A percentile compares a stretch with the other conserved stretches of the same genome.
Evolutionary conservation across 2,113 vertebrate genomes (phyloP).

Genomic region (Aviceda subcristata): DNA sequence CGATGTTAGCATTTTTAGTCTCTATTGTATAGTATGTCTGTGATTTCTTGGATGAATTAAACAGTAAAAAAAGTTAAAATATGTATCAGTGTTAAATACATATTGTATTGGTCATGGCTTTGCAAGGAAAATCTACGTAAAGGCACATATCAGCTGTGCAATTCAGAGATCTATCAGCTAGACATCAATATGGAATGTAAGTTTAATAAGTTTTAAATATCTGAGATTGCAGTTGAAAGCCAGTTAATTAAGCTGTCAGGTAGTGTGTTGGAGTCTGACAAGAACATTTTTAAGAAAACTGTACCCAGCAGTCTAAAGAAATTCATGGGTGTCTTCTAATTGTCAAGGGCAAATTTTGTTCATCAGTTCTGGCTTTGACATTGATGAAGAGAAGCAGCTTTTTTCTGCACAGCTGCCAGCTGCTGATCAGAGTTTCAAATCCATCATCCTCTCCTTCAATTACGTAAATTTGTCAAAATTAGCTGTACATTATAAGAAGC

Average conservation of each 20-base stretch:
- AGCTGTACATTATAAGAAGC: slow-evolving; percentile 86
- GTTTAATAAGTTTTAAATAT: slow-evolving; percentile 87
- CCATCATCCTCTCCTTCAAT: slow-evolving; percentile 88
- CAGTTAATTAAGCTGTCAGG: slow-evolving; percentile 88
- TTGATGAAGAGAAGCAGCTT: slow-evolving; percentile 86
- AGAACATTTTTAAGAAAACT: slow-evolving; percentile 85
- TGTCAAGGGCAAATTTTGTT: slow-evolving; percentile 86
- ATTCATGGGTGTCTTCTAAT: slow-evolving; percentile 88
- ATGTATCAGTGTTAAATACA: slow-evolving; percentile 57
- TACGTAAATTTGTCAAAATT: slow-evolving; percentile 88
- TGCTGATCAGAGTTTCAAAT: slow-evolving; percentile 85
- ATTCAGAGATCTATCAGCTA: slow-evolving; percentile 75
- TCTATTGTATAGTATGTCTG: slow-evolving; percentile 61
- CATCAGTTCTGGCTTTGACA: slow-evolving; percentile 84
- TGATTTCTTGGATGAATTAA: slow-evolving; percentile 67
- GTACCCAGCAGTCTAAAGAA: slow-evolving; percentile 82
- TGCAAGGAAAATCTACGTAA: slow-evolving; percentile 61
- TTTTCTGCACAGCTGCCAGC: slow-evolving; percentile 84
- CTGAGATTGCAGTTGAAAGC: slow-evolving; percentile 85
- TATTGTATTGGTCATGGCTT: slow-evolving; percentile 65
- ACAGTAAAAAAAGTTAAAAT: slow-evolving; percentile 53
- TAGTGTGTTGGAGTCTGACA: slow-evolving; percentile 84
- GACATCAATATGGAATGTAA: slow-evolving; percentile 80
- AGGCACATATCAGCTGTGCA: slow-evolving; percentile 65
- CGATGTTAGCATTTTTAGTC: slow-evolving; percentile 60